Base-by-base conservation (phyloP, 1,140 invertebrate genomes). In the Drosophila varians region DNA sequence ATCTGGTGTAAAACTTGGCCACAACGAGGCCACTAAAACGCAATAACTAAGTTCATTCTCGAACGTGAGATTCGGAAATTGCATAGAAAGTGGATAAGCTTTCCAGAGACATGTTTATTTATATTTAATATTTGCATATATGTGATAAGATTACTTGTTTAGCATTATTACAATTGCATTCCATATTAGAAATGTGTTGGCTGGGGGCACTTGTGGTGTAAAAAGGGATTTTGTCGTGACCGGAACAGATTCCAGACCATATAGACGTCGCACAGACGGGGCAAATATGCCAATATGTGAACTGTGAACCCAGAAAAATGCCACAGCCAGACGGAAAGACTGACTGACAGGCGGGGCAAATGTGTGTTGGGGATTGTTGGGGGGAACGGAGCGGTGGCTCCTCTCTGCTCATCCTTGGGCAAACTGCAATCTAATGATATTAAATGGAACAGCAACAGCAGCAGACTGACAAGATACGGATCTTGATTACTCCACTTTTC, bases 381-480 rank as follows among this genome's bases (percentile, higher is more conserved):
- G 16, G n/a, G 28, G 21, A 11, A n/a, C n/a, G n/a, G n/a, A n/a
- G n/a, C n/a, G n/a, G n/a, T n/a, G n/a, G n/a, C n/a, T n/a, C 14
- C 42, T 23, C 14, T 36, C 25, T 21, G 40, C 38, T 19, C 40
- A 19, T 62, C 40, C 54, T 38, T 38, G 12, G 36, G 36, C 36
- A 16, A 42, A 18, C 38, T 46, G 60, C 21, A 34, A 70, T 69
- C 52, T 52, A 55, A 56, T 42, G 38, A 66, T 43, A 25, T 38
- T 43, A 54, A 70, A 48, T 52, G 28, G 19, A 23, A 38, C 42
- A n/a, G n/a, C n/a, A n/a, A n/a, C 48, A 66, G 49, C 38, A 43
- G 47, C 65, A 70, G 73, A 78, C 43, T 74, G 75, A 78, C 71
- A 74, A 78, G 71, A 78, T 74, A 74, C 34, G 62, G 58, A 78